Evolutionary conservation across 2,888 invertebrate genomes (phyloP), one percentile per base, ranked within the genome.

Genomic region (Drosophila paranaensis): DNA sequence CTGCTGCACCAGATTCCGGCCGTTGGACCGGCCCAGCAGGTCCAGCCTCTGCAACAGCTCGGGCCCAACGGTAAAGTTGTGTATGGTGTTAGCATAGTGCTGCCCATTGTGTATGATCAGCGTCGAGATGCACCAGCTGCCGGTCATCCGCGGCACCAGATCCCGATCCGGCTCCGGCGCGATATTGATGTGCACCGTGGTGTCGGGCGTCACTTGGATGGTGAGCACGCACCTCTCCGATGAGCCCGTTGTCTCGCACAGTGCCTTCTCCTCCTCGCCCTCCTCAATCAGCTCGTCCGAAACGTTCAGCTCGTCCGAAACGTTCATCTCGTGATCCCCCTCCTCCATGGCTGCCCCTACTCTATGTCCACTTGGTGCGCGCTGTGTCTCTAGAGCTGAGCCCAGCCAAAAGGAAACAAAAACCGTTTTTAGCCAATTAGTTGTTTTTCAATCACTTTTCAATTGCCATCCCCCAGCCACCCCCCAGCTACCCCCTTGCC

Each of bases 41-140:
- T 27, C 48, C 62, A 71, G 4, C 2, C 2, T 16, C 0, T 6
- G 11, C 4, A 69, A 13, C 42, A 69, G 1, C 0, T 65, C 51
- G 0, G 53, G 16, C 6, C 39, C 33, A 0, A 57, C 16, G 0
- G 1, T 14, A 2, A 61, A 61, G 13, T 72, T 71, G 16, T 56
- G 65, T 16, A 70, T 65, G 4, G 40, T 56, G 10, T 20, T 60
- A 0, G 20, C 10, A 30, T 67, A 72, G 8, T 57, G 57, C 6
- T 35, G 66, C 0, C 71, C 71, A 40, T 72, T 54, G 56, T 71
- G 66, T 0, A 66, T 16, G 25, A 72, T 20, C 10, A 71, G 11
- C 0, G 71, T 66, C 2, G 71, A 71, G 13, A 72, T 72, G 39
- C 71, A 54, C 66, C 71, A 72, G 11, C 37, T 39, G n/a, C 13